A percentile compares a stretch with the other conserved stretches of the same genome.
These are phyloP conservation scores for Drosophila sproati DNA, from an alignment of 1,140 invertebrate genomes.

Conservation along the genomic window DNA sequence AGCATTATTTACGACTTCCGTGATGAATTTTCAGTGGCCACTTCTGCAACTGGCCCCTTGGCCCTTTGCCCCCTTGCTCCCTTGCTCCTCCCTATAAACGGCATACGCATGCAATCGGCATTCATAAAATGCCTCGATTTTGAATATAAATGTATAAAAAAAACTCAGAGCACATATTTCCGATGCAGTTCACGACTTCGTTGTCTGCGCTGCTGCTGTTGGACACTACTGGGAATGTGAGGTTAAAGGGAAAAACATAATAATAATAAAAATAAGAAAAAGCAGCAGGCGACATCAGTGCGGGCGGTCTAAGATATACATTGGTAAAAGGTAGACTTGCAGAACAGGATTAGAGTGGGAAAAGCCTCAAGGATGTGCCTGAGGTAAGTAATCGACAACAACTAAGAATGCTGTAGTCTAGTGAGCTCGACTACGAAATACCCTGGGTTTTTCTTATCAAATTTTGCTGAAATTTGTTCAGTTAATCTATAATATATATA, in stretches of 20 bases:
- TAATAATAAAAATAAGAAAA: constrained; percentile 14
- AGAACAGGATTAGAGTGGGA: constrained; percentile 7
- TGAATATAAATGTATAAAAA: constrained; percentile 57
- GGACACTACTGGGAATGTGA: constrained; percentile 36
- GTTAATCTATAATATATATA: too few relatives aligned
- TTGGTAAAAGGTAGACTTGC: constrained; percentile 14
- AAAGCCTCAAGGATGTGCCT: not conserved
- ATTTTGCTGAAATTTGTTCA: too few relatives aligned
- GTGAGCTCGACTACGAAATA: too few relatives aligned
- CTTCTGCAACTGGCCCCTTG: constrained; percentile 28
- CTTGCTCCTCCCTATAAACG: not conserved
- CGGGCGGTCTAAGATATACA: constrained; percentile 26
- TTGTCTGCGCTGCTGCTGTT: constrained; percentile 56
- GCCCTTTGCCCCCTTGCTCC: not conserved
- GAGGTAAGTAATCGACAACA: not conserved
- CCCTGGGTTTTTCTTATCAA: too few relatives aligned
- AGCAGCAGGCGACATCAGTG: constrained; percentile 9
- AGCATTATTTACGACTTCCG: constrained; percentile 78
- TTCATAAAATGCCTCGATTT: constrained; percentile 70
- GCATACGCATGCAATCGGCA: constrained; percentile 56
- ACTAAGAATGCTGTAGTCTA: too few relatives aligned
- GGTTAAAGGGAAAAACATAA: constrained; percentile 15
- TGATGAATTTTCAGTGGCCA: constrained; percentile 71
- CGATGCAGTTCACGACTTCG: constrained; percentile 67
- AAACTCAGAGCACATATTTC: constrained; percentile 49